phyloP scores from a whole-genome alignment of 2,113 vertebrate genomes.

The Microcebus lehilahytsara region DNA sequence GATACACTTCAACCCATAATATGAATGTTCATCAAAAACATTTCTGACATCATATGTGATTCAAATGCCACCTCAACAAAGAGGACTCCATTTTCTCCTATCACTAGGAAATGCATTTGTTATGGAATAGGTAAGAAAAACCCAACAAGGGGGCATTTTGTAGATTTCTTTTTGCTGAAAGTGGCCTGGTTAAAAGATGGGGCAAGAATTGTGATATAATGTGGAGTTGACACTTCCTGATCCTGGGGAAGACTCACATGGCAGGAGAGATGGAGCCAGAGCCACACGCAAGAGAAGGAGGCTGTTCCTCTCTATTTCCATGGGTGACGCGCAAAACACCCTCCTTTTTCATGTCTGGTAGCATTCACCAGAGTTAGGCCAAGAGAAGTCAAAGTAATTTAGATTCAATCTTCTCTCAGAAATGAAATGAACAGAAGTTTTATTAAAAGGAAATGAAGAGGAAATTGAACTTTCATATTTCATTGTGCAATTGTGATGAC shows the following conservation, averaged over 20 bases:
- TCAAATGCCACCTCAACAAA: background rate
- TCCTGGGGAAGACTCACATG: rapidly evolving
- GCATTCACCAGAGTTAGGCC: slow-evolving; percentile 80
- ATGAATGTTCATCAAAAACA: background rate
- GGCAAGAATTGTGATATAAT: background rate
- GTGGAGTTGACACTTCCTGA: background rate
- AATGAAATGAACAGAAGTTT: slow-evolving; percentile 86
- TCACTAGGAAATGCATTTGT: background rate
- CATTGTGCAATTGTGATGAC: slow-evolving; percentile 85
- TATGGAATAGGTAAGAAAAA: background rate
- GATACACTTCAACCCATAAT: background rate
- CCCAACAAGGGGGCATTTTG: background rate
- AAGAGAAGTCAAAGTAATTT: slow-evolving; percentile 88
- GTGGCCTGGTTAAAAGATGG: background rate
- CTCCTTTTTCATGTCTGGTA: slow-evolving; percentile 70
- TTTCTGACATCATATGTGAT: background rate
- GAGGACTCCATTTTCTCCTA: background rate
- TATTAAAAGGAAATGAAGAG: slow-evolving; percentile 90
- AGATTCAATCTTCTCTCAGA: slow-evolving; percentile 87
- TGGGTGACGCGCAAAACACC: slow-evolving; percentile 57
- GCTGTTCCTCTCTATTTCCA: slow-evolving; percentile 31
- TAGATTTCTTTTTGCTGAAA: background rate
- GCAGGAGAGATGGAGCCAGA: background rate
- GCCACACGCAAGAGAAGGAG: background rate
- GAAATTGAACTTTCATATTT: slow-evolving; percentile 89